phyloP scores from a whole-genome alignment of 1,140 invertebrate species.

The Stegodyphus mimosarum region DNA sequence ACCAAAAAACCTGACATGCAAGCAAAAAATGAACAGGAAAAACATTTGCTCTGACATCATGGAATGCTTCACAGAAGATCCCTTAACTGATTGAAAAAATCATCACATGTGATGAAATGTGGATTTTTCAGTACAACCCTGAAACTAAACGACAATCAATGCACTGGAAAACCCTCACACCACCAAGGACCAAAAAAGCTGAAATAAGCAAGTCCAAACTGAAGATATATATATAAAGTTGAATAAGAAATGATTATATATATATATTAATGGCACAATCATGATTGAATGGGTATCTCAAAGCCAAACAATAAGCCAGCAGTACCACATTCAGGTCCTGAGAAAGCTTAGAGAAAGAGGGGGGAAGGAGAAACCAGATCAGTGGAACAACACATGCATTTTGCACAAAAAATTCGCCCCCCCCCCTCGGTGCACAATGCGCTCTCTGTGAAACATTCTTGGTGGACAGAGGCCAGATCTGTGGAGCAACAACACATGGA shows the following conservation, averaged over 20 bases:
- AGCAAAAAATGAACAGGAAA: slow-evolving; percentile 46
- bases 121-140: slow-evolving; percentile 49
- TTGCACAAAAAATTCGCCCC: background rate
- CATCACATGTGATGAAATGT: slow-evolving; percentile 32
- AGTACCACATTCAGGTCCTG: slow-evolving; percentile 16
- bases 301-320: slow-evolving; percentile 16
- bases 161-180: slow-evolving; percentile 25
- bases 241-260: no score
- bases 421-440: background rate
- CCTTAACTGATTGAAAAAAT: slow-evolving; percentile 33
- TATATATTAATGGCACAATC: background rate
- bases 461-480: background rate
- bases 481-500: background rate
- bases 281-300: slow-evolving; percentile 1
- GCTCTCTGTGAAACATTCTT: slow-evolving; percentile 2
- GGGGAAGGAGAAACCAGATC: background rate
- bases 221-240: no score
- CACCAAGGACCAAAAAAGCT: slow-evolving; percentile 23
- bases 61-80: slow-evolving; percentile 29
- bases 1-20: slow-evolving; percentile 36
- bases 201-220: slow-evolving; percentile 25
- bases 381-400: background rate
- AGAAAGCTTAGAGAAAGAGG: slow-evolving; percentile 2
- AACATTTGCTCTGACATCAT: slow-evolving; percentile 43
- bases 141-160: slow-evolving; percentile 52